phyloP scores from a whole-genome alignment of 2,888 invertebrate genomes.

The Rhimphoctona megacephalus region DNA sequence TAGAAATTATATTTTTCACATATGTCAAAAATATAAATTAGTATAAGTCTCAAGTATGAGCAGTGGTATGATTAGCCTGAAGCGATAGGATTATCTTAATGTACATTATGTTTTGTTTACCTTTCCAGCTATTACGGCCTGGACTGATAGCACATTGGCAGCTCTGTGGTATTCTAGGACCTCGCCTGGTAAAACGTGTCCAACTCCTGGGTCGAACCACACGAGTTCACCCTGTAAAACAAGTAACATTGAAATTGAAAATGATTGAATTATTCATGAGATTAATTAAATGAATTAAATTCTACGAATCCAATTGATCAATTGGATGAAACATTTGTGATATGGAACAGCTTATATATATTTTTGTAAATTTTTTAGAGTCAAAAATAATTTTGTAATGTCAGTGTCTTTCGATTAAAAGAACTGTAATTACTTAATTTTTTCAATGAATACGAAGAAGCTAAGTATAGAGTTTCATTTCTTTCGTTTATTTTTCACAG shows the following conservation, averaged over 20 bases:
- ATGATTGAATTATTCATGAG: background rate
- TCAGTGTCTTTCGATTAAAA: too few species aligned
- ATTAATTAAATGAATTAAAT: background rate
- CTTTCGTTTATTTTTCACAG: background rate
- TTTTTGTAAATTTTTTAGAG: background rate
- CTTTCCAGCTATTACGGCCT: constrained; percentile 95
- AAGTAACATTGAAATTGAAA: constrained; percentile 31
- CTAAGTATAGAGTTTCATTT: background rate
- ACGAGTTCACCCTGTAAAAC: constrained; percentile 91
- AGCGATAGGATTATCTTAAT: too few species aligned
- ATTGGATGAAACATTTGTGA: background rate
- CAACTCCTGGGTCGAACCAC: constrained; percentile 97
- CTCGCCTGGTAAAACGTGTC: constrained; percentile 96
- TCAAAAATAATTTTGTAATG: background rate
- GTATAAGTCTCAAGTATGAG: too few species aligned
- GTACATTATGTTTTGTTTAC: constrained; percentile 85
- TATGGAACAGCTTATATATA: background rate
- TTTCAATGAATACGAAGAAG: too few species aligned
- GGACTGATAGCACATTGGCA: constrained; percentile 95
- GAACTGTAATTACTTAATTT: too few species aligned
- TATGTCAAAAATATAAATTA: too few species aligned
- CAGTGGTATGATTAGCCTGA: too few species aligned
- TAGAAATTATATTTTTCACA: too few species aligned
- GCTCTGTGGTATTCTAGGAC: constrained; percentile 95
- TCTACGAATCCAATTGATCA: background rate